Evolutionary conservation across 2,888 invertebrate species (phyloP).

Genomic region (Drosophila aldrichi): DNA sequence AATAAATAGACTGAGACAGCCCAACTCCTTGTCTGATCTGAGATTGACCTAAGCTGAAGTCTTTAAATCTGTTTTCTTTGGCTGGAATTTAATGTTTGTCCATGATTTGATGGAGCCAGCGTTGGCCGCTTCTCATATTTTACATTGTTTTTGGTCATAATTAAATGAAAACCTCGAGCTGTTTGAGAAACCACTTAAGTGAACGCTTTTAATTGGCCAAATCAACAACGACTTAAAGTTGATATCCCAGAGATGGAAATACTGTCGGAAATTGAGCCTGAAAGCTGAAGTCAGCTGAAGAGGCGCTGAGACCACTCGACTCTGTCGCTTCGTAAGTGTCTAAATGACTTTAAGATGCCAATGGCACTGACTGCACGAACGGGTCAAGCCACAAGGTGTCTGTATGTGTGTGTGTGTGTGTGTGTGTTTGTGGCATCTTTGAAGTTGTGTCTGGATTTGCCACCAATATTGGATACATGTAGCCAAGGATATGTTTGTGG

Average conservation of each 20-base stretch:
- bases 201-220: conserved; percentile 54
- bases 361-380: conserved; percentile 1
- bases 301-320: conserved; percentile 26
- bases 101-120: neutral
- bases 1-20: neutral
- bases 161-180: conserved; percentile 20
- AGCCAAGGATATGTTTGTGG: conserved; percentile 16
- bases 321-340: conserved; percentile 30
- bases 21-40: no score
- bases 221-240: conserved; percentile 40
- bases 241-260: conserved; percentile 28
- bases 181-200: conserved; percentile 28
- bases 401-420: neutral
- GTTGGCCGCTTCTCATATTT: neutral
- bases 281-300: conserved; percentile 48
- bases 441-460: conserved; percentile 39
- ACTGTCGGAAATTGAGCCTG: conserved; percentile 48
- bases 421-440: conserved; percentile 1
- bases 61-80: neutral
- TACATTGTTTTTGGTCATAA: conserved; percentile 6
- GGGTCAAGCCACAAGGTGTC: conserved; percentile 8
- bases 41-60: no score
- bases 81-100: neutral
- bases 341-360: conserved; percentile 50
- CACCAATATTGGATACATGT: conserved; percentile 38